Evolutionary conservation across 2,888 invertebrate species (phyloP), one percentile per base, ranked within the genome.

Genomic region (Chrysolina oricalcia): DNA sequence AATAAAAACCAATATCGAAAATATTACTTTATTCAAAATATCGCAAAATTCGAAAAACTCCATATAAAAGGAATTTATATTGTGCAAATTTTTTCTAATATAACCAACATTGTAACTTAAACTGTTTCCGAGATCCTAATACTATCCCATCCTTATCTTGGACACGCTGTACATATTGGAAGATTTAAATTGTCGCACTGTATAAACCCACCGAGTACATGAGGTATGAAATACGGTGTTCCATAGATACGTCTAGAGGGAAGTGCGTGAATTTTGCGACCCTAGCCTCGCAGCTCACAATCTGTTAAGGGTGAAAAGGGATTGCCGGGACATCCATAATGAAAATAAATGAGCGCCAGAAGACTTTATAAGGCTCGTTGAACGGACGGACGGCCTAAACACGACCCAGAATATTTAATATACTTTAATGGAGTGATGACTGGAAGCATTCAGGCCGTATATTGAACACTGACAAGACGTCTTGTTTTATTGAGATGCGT

Each of bases 271-370:
- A 68, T 53, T 56, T 50, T 48, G 50, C 68, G 48, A 40, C 53
- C 68, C 68, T 40, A 53, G 40, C 23, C 56, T 19, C 41, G 53
- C 68, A 11, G 41, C 53, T 41, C 64, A 64, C 76, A 79, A 78
- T 78, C 76, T 78, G 76, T 77, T 78, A 75, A 77, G 84, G 82
- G 80, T 72, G 81, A 81, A 78, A 81, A 81, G 81, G 84, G 83
- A 81, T 83, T 82, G 82, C 81, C 82, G 79, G 79, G 84, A 83
- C 82, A 84, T 82, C 81, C 73, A 77, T 85, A 85, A 85, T 85
- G 85, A 85, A 85, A 85, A 85, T 84, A 85, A 85, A 85, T 82
- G 84, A 85, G 82, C 83, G 78, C 74, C 72, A 78, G 81, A 83
- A 84, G 82, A 82, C 81, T 83, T 82, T 80, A 84, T 84, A 82